These are phyloP conservation scores for Watsonalla binaria DNA, from an alignment of 2,888 invertebrate species.

Conservation along the genomic window DNA sequence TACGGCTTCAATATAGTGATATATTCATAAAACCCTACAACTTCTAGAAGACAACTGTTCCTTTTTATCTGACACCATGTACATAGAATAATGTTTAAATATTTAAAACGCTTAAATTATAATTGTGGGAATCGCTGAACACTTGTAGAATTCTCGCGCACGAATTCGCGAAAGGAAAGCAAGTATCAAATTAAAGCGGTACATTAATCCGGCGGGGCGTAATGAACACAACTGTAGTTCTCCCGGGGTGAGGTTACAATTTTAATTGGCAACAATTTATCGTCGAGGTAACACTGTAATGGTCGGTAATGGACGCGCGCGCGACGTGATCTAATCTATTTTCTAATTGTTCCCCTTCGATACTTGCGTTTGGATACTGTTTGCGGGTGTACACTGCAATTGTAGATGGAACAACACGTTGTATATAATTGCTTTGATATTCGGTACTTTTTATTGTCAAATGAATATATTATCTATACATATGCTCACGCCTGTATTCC, in stretches of 20 bases:
- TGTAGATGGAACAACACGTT: too few species aligned
- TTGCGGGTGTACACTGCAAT: constrained; percentile 8
- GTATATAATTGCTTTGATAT: too few species aligned
- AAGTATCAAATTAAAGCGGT: neutral
- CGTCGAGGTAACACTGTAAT: constrained; percentile 33
- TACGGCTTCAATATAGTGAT: too few species aligned
- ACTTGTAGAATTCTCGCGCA: neutral
- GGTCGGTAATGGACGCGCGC: constrained; percentile 33
- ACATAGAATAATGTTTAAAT: too few species aligned
- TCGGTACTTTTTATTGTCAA: too few species aligned
- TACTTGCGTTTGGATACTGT: constrained; percentile 20
- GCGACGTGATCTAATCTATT: constrained; percentile 38
- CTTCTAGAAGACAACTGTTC: too few species aligned
- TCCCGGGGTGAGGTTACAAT: constrained; percentile 17
- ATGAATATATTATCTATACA: too few species aligned
- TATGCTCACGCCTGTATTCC: too few species aligned
- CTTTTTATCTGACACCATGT: too few species aligned
- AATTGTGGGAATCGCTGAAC: too few species aligned
- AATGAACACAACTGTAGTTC: neutral
- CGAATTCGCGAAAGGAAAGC: neutral
- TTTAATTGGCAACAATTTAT: constrained; percentile 43
- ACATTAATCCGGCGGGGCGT: neutral
- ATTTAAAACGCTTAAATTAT: too few species aligned
- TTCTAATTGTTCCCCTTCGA: constrained; percentile 30
- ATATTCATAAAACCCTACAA: too few species aligned